Conservation (phyloP, 2,888 invertebrate genomes). For the Lasioglossum marginatum region DNA sequence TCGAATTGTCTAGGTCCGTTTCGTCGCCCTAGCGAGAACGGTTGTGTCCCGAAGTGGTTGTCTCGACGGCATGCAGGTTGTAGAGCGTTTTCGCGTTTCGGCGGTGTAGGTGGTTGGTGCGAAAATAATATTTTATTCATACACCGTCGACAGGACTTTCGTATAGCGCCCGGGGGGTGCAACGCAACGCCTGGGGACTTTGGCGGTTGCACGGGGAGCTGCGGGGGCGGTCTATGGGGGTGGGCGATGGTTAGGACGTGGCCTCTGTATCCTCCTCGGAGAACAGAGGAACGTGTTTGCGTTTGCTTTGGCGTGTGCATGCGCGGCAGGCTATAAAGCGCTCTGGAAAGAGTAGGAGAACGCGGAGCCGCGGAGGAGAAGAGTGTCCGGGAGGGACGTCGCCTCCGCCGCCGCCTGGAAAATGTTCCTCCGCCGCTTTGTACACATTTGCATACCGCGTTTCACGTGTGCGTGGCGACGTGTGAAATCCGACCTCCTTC, state of each 20-base stretch:
- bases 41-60: slow-evolving; percentile 1
- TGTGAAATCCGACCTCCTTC: slow-evolving; percentile 72
- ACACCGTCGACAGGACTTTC: slow-evolving; percentile 67
- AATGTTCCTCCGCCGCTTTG: slow-evolving; percentile 74
- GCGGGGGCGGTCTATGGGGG: slow-evolving; percentile 58
- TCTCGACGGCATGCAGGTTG: not conserved
- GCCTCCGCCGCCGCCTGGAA: slow-evolving; percentile 45
- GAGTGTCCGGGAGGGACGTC: not conserved
- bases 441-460: slow-evolving; percentile 79
- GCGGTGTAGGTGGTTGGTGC: slow-evolving; percentile 33
- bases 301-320: slow-evolving; percentile 43
- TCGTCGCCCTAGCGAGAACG: not conserved
- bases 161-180: slow-evolving; percentile 68
- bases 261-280: slow-evolving; percentile 56
- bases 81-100: not conserved
- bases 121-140: slow-evolving; percentile 78
- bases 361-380: not conserved
- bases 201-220: slow-evolving; percentile 47
- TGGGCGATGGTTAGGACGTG: slow-evolving; percentile 54
- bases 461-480: slow-evolving; percentile 71
- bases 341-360: slow-evolving; percentile 10
- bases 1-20: not conserved
- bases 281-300: slow-evolving; percentile 45
- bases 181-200: slow-evolving; percentile 69
- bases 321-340: slow-evolving; percentile 24